Evolutionary conservation across 2,113 vertebrate genomes (phyloP), one percentile per base, ranked within the genome.

Genomic region (Pangasianodon hypophthalmus): DNA sequence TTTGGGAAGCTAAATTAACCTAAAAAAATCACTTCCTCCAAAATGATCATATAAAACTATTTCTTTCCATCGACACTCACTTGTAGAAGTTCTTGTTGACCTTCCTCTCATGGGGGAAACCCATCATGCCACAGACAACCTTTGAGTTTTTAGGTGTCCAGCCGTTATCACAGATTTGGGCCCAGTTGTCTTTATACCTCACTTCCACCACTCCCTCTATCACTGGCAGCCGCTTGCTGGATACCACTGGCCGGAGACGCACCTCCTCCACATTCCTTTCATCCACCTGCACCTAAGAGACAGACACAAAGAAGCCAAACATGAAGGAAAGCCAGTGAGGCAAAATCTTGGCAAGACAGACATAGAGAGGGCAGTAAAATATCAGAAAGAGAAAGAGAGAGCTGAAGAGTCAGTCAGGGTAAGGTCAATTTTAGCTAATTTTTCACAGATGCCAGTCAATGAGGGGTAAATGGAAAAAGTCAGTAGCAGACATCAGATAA

Each of bases 21-120:
- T 37, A 71, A 32, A 18, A 16, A 71, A 71, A 75, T 18, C 14
- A 41, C 32, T 54, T 5, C 29, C 13, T 87, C n/a, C 29, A 75
- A 75, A 37, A 11, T 26, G 1, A 37, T 37, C n/a, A 82, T 48
- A 83, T 73, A 32, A 64, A 85, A 77, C 77, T 3, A n/a, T 18
- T 44, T 32, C 24, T 56, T 69, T 62, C 50, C 32, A n/a, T 50
- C n/a, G n/a, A 21, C 11, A 92, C 96, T 97, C 94, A 99, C 98
- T 96, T 99, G 96, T 99, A 99, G 94, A 99, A 98, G 94, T 97
- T 98, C 91, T 94, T 96, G 97, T 99, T 99, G 96, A 97, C 96
- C 88, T 97, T 98, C 92, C 96, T 97, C 93, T 99, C 98, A 0
- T 97, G 94, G 0, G 98, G 98, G 93, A 99, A 99, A 88, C 98